Evolutionary conservation across 37 sponge, comb jelly and placozoan species (phyloP), one percentile per base, ranked within the genome.

Genomic region (Aphrocallistes beatrix): DNA sequence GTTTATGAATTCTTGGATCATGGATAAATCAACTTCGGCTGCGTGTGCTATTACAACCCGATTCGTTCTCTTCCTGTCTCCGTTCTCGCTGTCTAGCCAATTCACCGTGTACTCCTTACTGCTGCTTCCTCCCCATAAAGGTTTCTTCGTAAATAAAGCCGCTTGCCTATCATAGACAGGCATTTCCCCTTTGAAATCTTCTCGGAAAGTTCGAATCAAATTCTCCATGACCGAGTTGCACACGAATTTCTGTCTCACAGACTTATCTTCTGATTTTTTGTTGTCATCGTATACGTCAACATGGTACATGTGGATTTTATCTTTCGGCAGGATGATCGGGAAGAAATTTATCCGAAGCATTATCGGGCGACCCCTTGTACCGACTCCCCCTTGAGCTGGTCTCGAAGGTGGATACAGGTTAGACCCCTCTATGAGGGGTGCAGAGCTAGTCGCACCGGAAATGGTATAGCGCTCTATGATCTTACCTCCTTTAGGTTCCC

Each of bases 141-240:
- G 17, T 28, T 60, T 60, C 75, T 60, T 60, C n/a, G 75, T 60
- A 28, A 25, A 60, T 30, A 60, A 30, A 60, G 34, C n/a, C 10
- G 75, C 75, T 60, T 60, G 75, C n/a, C 75, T 28, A 13, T 60
- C 75, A 60, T 60, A 60, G n/a, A 60, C 75, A 60, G 75, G 75
- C 17, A 32, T 19, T 60, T 60, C 75, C 3, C 75, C 75, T 32
- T 19, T 19, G n/a, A 60, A 60, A 60, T 60, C 75, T 21, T 19
- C 10, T 60, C n/a, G 8, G 75, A 60, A 60, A 19, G 10, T 60
- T 13, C 21, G 10, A 30, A 60, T 8, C n/a, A 60, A 60, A 13
- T 19, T 32, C 8, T 60, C 34, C 34, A 60, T 60, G 3, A 60
- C 75, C n/a, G 75, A 21, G 6, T 60, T 3, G 75, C 75, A 60